Evolutionary conservation across 2,888 invertebrate genomes (phyloP), one percentile per base, ranked within the genome.

Genomic region (Apotomis capreana): DNA sequence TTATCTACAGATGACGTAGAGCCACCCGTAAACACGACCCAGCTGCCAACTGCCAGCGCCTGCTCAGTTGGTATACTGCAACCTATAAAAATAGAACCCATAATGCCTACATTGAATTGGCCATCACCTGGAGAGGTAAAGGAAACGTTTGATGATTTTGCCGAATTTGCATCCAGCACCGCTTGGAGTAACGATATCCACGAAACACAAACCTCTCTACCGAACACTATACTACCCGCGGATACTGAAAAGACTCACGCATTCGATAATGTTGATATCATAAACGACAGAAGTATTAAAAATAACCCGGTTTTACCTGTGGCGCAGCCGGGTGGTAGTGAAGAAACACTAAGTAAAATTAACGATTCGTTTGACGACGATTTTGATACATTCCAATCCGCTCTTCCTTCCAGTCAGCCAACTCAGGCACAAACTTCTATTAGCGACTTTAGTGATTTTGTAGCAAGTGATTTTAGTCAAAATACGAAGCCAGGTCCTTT

Each of bases 61-160:
- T 84, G 86, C 77, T 84, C 88, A 78, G 87, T 85, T 37, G 87
- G 89, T 74, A 81, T 93, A 61, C 80, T 94, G 73, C 90, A 93
- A 78, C 94, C 94, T 46, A 88, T 93, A 64, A 93, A 88, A 81
- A 76, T 93, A 70, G 89, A 91, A 75, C 89, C 90, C 2, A 78
- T 84, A 12, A 86, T 89, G 76, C 93, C 93, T 9, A 87, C 88
- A n/a, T 81, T 94, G 44, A 94, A 94, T 75, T 94, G 94, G 94
- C 94, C 94, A 12, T 89, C 90, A 74, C 94, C 94, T 72, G 93
- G 94, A 5, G 88, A 93, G 80, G 89, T 94, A 0, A 93, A 91
- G 77, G 89, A 87, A 74, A 88, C 87, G 2, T 93, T 91, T 81
- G 89, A 91, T 61, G 90, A 91, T 76, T 93, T 93, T 77, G 84